These are phyloP conservation scores for Penaeus indicus DNA, from an alignment of 1,140 invertebrate species.

Conservation along the genomic window DNA sequence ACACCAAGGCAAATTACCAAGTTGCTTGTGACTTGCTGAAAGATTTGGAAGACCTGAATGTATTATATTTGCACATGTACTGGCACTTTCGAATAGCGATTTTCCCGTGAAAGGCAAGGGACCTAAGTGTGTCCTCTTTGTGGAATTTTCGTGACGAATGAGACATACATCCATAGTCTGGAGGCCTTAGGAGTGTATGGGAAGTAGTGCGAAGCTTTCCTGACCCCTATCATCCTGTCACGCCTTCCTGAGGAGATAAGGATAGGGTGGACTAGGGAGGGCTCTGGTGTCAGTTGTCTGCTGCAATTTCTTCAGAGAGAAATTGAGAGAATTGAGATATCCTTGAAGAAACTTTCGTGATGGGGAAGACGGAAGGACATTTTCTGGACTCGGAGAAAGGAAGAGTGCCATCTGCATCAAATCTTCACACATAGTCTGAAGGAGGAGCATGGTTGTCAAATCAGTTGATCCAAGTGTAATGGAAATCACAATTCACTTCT, in stretches of 20 bases:
- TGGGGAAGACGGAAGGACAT: no score
- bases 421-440: no score
- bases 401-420: no score
- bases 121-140: slow-evolving; percentile 7
- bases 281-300: slow-evolving; percentile 6
- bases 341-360: no score
- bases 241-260: slow-evolving; percentile 31
- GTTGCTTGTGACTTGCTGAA: slow-evolving; percentile 44
- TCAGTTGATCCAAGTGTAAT: no score
- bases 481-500: no score
- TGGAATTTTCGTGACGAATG: slow-evolving; percentile 38
- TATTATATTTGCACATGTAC: slow-evolving; percentile 47
- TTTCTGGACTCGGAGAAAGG: no score
- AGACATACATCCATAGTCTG: slow-evolving; percentile 40
- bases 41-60: slow-evolving; percentile 48
- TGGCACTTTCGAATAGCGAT: slow-evolving; percentile 3
- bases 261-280: slow-evolving; percentile 41
- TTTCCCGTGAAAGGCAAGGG: slow-evolving; percentile 18
- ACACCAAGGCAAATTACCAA: slow-evolving; percentile 55
- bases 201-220: slow-evolving; percentile 30
- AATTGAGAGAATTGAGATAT: slow-evolving; percentile 4
- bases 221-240: not conserved
- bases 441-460: no score
- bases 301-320: slow-evolving; percentile 36
- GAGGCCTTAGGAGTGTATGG: slow-evolving; percentile 40